Conservation (phyloP, 2,888 invertebrate genomes). For the Eulithis prunata region DNA sequence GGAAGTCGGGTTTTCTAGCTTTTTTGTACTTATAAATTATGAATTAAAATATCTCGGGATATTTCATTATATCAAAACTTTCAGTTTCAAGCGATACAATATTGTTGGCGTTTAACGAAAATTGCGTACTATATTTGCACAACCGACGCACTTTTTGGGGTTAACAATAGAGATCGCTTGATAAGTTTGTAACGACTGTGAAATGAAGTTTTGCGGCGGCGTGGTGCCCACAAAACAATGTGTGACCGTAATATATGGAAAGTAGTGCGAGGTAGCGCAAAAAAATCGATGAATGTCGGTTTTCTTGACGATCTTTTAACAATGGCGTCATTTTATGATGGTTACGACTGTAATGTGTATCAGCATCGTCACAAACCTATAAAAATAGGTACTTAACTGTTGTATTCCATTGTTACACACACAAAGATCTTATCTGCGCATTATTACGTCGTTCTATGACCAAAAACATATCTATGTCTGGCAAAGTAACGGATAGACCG, state of each 20-base stretch:
- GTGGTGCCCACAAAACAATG: slow-evolving; percentile 26
- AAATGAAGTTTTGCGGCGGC: slow-evolving; percentile 26
- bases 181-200: slow-evolving; percentile 21
- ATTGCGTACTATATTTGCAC: background rate
- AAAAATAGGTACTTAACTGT: background rate
- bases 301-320: slow-evolving; percentile 23
- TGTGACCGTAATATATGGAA: slow-evolving; percentile 24
- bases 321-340: slow-evolving; percentile 25
- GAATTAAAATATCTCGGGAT: too few relatives aligned
- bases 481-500: too few relatives aligned
- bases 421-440: background rate
- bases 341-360: slow-evolving; percentile 16
- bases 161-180: slow-evolving; percentile 23
- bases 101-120: background rate
- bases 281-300: slow-evolving; percentile 25
- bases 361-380: slow-evolving; percentile 3
- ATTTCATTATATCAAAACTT: too few relatives aligned
- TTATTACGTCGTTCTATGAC: background rate
- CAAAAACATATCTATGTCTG: too few relatives aligned
- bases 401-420: background rate
- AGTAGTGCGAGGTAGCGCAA: slow-evolving; percentile 20
- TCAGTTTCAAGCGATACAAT: too few relatives aligned
- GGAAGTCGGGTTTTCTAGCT: too few relatives aligned
- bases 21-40: too few relatives aligned
- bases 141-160: slow-evolving; percentile 5